Base-by-base conservation (phyloP, 1,140 invertebrate genomes). In the Drosophila nebulosa region DNA sequence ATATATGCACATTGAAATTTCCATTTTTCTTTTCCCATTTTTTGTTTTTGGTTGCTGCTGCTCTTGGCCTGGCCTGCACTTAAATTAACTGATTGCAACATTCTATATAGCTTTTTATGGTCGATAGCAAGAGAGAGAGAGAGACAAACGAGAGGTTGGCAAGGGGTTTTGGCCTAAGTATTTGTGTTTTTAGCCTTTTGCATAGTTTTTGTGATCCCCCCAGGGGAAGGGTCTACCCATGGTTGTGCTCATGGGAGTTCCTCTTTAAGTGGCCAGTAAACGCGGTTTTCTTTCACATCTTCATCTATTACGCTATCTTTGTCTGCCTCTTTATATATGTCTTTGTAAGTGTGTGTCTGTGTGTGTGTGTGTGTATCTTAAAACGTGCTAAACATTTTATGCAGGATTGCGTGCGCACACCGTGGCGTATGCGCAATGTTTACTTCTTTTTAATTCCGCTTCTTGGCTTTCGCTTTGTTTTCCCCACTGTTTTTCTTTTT, bases 51-150 rank as follows among this genome's bases (percentile, higher is more conserved):
- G 16, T 26, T 66, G n/a, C 36, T 60, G 39, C 50, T 70, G 59
- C n/a, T 22, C 58, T 46, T 78, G 64, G 71, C 63, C 52, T 79
- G 75, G 71, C 74, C 83, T 86, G 83, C 83, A 86, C 83, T 86
- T 86, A 88, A 86, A 88, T 86, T 86, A 86, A 88, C 83, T 86
- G 83, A 86, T 86, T 86, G 83, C 83, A 86, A 86, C 83, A 86
- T 86, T 86, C 75, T 83, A 76, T 88, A 79, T 72, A 83, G 83
- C 83, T 83, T 86, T 86, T 88, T 86, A 86, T 88, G 81, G 64
- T 52, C 65, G 39, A 65, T 4, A 3, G 68, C 32, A 59, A 39
- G 61, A 32, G 27, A 4, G 1, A 18, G 39, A 16, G 39, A 18
- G 39, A 16, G 14, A 5, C 5, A 0, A 5, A 39, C 5, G 36